phyloP scores from a whole-genome alignment of 2,888 invertebrate genomes.

The Fissipunctia ypsillon region DNA sequence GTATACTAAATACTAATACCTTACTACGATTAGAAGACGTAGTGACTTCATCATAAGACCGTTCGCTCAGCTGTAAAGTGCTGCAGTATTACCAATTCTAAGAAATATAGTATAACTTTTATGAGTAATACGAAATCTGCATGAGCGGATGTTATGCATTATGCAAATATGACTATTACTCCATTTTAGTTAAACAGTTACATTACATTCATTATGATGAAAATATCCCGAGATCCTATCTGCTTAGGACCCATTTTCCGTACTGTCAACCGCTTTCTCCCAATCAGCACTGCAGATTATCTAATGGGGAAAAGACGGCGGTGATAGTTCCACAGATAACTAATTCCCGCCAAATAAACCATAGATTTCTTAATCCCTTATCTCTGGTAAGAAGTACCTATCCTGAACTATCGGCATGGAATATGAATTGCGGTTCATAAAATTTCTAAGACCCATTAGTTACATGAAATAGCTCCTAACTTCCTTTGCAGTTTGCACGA shows the following conservation, averaged over 20 bases:
- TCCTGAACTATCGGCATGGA: slow-evolving; percentile 1
- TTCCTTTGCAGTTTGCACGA: slow-evolving; percentile 32
- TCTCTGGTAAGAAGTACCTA: slow-evolving; percentile 10
- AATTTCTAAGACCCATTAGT: slow-evolving; percentile 34
- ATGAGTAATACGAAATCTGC: slow-evolving; percentile 50
- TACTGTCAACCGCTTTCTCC: slow-evolving; percentile 10
- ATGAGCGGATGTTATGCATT: slow-evolving; percentile 28
- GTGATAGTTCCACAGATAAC: slow-evolving; percentile 42
- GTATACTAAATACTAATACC: not conserved
- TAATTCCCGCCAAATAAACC: slow-evolving; percentile 4
- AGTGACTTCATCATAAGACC: not conserved
- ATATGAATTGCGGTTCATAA: slow-evolving; percentile 28
- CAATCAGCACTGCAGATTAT: slow-evolving; percentile 8
- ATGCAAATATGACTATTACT: slow-evolving; percentile 37
- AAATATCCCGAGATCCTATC: slow-evolving; percentile 1
- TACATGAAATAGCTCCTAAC: slow-evolving; percentile 20
- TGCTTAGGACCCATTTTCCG: not conserved
- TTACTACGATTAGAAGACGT: not conserved
- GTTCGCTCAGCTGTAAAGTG: slow-evolving; percentile 9
- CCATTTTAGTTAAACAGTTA: slow-evolving; percentile 15
- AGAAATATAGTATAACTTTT: slow-evolving; percentile 35
- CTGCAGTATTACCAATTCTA: slow-evolving; percentile 25
- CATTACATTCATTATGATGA: not conserved
- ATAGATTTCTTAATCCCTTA: slow-evolving; percentile 14
- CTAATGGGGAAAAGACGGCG: slow-evolving; percentile 5